Percentiles rank a stretch among this genome's conserved stretches.
Conservation (phyloP, 2,113 vertebrate species). For the Bombycilla garrulus region DNA sequence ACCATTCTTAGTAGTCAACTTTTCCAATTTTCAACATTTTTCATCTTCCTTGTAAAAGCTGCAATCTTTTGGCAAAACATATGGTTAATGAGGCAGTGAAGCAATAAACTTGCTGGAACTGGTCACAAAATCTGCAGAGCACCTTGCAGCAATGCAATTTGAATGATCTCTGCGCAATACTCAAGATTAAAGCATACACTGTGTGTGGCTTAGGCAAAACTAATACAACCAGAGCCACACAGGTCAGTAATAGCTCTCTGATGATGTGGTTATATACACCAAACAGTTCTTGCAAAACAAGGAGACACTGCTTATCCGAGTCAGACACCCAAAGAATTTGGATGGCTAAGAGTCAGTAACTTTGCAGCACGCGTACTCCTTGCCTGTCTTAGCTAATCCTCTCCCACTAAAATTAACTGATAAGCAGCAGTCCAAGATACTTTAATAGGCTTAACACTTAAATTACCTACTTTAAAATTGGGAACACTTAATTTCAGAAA, state of each 20-base stretch:
- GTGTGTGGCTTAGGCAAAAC: background rate
- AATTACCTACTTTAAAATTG: slow-evolving; percentile 24
- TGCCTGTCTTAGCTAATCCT: background rate
- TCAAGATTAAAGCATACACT: background rate
- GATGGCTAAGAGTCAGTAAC: background rate
- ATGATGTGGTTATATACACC: background rate
- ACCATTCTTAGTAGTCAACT: background rate
- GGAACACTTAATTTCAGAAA: slow-evolving; percentile 30
- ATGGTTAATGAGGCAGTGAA: background rate
- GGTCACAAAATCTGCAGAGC: background rate
- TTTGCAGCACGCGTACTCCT: background rate
- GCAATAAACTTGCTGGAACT: background rate
- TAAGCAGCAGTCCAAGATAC: background rate
- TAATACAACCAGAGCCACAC: background rate
- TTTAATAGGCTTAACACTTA: slow-evolving; percentile 24
- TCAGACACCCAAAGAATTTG: background rate
- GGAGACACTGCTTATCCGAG: background rate
- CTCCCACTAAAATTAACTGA: background rate
- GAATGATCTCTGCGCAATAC: background rate
- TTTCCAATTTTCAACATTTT: background rate
- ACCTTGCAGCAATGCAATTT: background rate
- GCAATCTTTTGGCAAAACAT: background rate
- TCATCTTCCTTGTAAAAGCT: background rate
- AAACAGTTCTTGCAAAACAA: background rate
- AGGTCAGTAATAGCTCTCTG: background rate